phyloP scores from a whole-genome alignment of 2,888 invertebrate genomes.

The Gymnocheta viridis region DNA sequence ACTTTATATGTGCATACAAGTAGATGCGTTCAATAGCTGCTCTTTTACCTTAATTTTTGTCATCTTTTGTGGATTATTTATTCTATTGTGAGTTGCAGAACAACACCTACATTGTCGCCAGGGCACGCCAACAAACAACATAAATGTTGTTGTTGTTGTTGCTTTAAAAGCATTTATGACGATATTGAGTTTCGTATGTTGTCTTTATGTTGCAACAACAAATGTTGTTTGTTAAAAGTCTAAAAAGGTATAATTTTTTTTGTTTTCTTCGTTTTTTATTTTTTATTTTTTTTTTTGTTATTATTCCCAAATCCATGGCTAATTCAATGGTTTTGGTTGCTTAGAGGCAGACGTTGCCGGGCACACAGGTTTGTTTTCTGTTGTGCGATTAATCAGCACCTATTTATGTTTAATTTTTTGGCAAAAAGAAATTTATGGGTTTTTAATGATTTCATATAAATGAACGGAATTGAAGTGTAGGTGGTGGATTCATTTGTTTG shows the following conservation, averaged over 20 bases:
- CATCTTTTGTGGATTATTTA: conserved; percentile 45
- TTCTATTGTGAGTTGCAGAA: conserved; percentile 51
- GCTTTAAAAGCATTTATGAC: conserved; percentile 54
- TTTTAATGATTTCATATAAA: conserved; percentile 69
- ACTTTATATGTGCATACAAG: too few relatives aligned
- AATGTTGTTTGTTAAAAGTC: conserved; percentile 32
- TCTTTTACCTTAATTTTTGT: conserved; percentile 38
- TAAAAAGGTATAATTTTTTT: conserved; percentile 21
- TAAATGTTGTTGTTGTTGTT: conserved; percentile 6
- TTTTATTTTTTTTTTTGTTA: conserved; percentile 22
- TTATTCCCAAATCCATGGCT: conserved; percentile 45
- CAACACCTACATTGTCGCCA: conserved; percentile 69
- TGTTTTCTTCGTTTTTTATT: too few relatives aligned
- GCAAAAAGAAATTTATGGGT: conserved; percentile 63
- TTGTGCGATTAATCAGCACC: conserved; percentile 81
- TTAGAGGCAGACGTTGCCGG: conserved; percentile 6
- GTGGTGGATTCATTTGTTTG: conserved; percentile 14
- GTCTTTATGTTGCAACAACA: conserved; percentile 42
- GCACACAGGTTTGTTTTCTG: conserved; percentile 35
- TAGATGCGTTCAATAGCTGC: conserved; percentile 42
- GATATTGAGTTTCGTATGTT: conserved; percentile 66
- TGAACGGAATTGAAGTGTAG: conserved; percentile 45
- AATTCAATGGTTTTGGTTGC: conserved; percentile 32
- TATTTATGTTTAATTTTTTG: conserved; percentile 77
- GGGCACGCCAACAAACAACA: conserved; percentile 54